Evolutionary conservation across 2,113 vertebrate genomes (phyloP), one percentile per base, ranked within the genome.

Genomic region (Setophaga coronata): DNA sequence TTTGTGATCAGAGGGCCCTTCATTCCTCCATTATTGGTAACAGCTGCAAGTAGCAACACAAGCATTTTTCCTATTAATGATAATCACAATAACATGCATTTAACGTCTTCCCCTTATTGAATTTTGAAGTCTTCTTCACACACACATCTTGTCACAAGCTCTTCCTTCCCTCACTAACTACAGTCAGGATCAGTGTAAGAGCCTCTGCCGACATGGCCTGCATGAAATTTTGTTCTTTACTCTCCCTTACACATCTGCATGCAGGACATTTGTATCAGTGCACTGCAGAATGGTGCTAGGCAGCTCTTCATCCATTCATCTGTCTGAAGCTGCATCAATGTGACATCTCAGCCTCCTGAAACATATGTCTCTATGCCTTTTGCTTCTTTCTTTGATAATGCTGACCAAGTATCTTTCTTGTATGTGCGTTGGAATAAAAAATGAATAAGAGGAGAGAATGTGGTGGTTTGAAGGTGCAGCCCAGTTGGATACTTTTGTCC

Each of bases 81-180:
- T 58, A 60, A 71, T 53, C 26, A 64, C 28, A 72, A 25, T 69
- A 76, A 67, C 0, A 2, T 19, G 31, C 15, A n/a, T 43, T 84
- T 87, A 76, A 64, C 48, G 36, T 69, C 48, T 82, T 7, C 1
- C 43, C 16, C 43, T 51, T 19, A 51, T 6, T 67, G 54, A 82
- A 78, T 82, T 72, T 48, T 65, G 28, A 91, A 61, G 69, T 29
- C 67, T n/a, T 89, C 43, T n/a, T 91, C 51, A 62, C 61, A 62
- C 48, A 74, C 12, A 8, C 9, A 6, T 60, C 56, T 70, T 66
- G 10, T 38, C 64, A 58, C 0, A 0, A 70, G 6, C 5, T 50
- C 54, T 87, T 74, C n/a, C 34, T 70, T 70, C 66, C 61, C 48
- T 82, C 42, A 50, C 36, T 61, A n/a, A 43, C 5, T 60, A 43